A percentile compares a stretch with the other conserved stretches of the same genome.
Conservation (phyloP, 1,140 invertebrate species). For the Sarcophaga peregrina region DNA sequence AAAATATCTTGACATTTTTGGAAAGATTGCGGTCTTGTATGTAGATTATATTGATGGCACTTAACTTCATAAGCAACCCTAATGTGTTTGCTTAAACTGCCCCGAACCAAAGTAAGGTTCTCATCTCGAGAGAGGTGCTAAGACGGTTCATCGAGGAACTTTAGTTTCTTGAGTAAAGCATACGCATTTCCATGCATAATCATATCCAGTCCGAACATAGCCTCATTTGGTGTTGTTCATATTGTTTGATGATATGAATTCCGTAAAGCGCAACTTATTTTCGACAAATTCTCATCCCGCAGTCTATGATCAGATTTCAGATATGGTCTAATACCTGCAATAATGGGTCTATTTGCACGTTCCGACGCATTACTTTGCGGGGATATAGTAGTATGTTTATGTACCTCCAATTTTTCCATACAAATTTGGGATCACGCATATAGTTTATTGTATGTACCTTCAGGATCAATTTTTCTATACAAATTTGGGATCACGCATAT, state of each 20-base stretch:
- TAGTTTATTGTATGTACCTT: no score
- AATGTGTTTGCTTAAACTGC: slow-evolving; percentile 19
- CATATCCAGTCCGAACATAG: slow-evolving; percentile 45
- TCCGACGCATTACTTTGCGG: slow-evolving; percentile 19
- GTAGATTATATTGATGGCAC: slow-evolving; percentile 13
- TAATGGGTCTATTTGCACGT: slow-evolving; percentile 4
- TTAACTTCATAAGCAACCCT: background rate
- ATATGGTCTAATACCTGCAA: slow-evolving; percentile 3
- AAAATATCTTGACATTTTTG: slow-evolving; percentile 19
- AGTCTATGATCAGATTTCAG: slow-evolving; percentile 43
- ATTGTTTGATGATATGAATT: slow-evolving; percentile 36
- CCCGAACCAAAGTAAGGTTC: slow-evolving; percentile 18
- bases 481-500: no score
- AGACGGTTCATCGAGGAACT: slow-evolving; percentile 22
- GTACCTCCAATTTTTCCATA: no score
- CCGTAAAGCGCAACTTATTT: slow-evolving; percentile 42
- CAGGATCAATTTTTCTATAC: no score
- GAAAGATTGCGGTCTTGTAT: background rate
- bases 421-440: no score
- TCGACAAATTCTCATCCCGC: slow-evolving; percentile 42
- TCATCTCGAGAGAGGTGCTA: background rate
- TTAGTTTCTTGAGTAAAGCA: background rate
- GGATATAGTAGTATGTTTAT: no score
- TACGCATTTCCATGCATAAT: slow-evolving; percentile 24
- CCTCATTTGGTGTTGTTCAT: slow-evolving; percentile 42